These are phyloP conservation scores for Cetoscarus ocellatus DNA, from an alignment of 2,797 vertebrate species.

Conservation along the genomic window DNA sequence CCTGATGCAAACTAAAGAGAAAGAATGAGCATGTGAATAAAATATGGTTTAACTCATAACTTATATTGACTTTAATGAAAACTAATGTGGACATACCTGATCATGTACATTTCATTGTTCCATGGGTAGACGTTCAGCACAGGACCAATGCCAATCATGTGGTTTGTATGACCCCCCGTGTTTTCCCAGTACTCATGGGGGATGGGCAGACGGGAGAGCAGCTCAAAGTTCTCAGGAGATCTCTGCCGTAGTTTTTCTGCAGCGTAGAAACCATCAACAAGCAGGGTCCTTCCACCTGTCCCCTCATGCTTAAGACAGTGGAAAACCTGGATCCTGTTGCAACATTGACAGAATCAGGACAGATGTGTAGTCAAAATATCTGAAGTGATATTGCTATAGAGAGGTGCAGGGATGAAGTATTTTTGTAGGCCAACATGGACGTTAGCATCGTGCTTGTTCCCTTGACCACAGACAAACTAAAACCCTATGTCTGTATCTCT, in stretches of 20 bases:
- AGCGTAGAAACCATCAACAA: slow-evolving; percentile 94
- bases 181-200: slow-evolving; percentile 92
- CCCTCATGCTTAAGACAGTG: slow-evolving; percentile 95
- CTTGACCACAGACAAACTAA: no score
- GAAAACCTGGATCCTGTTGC: slow-evolving; percentile 92
- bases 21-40: neutral
- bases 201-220: slow-evolving; percentile 89
- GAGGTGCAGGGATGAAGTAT: no score
- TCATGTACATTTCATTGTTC: slow-evolving; percentile 94
- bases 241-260: slow-evolving; percentile 85
- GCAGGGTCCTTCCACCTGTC: slow-evolving; percentile 90
- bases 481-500: no score
- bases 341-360: neutral
- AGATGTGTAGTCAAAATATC: no score
- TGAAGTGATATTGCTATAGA: no score
- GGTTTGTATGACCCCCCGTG: slow-evolving; percentile 84
- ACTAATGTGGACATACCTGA: slow-evolving; percentile 81
- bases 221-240: slow-evolving; percentile 86
- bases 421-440: no score
- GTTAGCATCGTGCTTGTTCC: no score
- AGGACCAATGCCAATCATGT: slow-evolving; percentile 91
- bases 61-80: neutral
- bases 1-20: no score
- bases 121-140: slow-evolving; percentile 92
- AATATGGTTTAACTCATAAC: neutral